Conservation (phyloP, 2,888 invertebrate genomes). For the Ectemnius lituratus region DNA sequence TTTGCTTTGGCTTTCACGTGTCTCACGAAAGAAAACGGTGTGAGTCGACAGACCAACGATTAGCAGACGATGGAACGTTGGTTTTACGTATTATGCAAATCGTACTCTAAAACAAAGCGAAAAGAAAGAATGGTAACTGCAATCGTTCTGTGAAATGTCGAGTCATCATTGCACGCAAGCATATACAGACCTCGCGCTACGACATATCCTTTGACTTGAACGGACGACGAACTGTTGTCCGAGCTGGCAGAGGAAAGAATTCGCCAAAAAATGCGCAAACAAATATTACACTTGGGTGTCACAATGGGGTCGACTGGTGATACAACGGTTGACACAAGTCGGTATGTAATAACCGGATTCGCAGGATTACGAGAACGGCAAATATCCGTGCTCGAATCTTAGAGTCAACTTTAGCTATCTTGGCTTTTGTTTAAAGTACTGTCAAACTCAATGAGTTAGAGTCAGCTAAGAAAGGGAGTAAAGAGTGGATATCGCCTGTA, state of each 20-base stretch:
- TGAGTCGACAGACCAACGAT: no score
- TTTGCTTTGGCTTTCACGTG: no score
- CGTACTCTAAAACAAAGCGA: background rate
- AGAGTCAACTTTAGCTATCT: no score
- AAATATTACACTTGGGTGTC: conserved; percentile 16
- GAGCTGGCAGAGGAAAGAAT: background rate
- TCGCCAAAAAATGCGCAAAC: conserved; percentile 1
- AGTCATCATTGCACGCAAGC: background rate
- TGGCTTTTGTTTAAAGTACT: no score
- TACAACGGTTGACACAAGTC: background rate
- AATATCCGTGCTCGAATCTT: no score
- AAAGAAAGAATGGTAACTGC: background rate
- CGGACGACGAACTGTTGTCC: background rate
- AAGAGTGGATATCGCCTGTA: background rate
- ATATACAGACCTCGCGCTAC: no score
- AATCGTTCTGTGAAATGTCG: conserved; percentile 17
- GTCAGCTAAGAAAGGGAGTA: no score
- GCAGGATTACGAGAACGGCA: background rate
- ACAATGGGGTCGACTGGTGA: background rate
- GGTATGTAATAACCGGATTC: background rate
- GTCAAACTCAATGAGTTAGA: no score
- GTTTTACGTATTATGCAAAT: conserved; percentile 14
- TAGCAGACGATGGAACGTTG: background rate
- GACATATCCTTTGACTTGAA: no score
- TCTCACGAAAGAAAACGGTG: no score